Conservation (phyloP, 2,113 vertebrate genomes). For the Neogobius melanostomus region DNA sequence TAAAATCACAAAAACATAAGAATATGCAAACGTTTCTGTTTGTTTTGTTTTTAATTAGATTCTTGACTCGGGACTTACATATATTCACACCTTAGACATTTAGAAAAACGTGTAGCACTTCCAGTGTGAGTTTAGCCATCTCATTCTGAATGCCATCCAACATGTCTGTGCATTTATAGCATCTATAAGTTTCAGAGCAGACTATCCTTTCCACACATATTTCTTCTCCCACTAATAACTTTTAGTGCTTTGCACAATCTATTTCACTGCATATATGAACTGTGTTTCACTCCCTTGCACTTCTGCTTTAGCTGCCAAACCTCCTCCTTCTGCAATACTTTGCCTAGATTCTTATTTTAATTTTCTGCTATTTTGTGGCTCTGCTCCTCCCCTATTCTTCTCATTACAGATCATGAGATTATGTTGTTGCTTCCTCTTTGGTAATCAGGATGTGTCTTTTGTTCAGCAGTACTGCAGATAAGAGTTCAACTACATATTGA, state of each 20-base stretch:
- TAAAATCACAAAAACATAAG: background rate
- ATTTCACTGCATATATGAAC: constrained; percentile 12
- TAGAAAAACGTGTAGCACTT: background rate
- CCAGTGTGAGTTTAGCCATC: constrained; percentile 20
- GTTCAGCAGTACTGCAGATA: constrained; percentile 44
- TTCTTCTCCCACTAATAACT: constrained; percentile 1
- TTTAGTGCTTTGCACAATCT: constrained; percentile 13
- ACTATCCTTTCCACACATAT: background rate
- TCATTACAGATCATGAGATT: constrained; percentile 47
- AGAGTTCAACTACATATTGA: constrained; percentile 36
- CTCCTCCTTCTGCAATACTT: background rate
- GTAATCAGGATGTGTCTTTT: constrained; percentile 53
- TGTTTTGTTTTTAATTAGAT: background rate
- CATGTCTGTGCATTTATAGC: background rate
- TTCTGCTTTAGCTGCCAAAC: constrained; percentile 5
- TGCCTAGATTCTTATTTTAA: constrained; percentile 4
- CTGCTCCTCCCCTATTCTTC: background rate
- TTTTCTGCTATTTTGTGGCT: constrained; percentile 10
- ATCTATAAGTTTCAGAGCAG: background rate
- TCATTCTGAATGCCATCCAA: constrained; percentile 18
- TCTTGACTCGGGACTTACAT: background rate
- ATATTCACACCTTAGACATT: background rate
- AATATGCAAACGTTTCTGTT: background rate
- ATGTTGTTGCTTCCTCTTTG: constrained; percentile 61
- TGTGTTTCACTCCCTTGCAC: background rate